Evolutionary conservation across 2,888 invertebrate species (phyloP).

Genomic region (Graphium colonna): DNA sequence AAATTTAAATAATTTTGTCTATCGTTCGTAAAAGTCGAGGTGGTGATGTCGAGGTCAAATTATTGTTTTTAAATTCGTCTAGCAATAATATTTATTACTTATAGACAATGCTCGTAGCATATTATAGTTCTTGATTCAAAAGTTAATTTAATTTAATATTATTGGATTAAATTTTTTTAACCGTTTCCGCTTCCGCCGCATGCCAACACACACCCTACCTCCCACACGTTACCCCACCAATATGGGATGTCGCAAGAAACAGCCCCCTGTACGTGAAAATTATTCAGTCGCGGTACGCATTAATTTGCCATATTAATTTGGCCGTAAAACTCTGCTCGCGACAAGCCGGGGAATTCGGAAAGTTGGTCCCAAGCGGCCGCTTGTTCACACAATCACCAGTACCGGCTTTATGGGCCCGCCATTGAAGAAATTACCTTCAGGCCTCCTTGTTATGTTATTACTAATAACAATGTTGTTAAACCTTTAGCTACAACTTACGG

Average conservation of each 20-base stretch:
- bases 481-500: conserved; percentile 34
- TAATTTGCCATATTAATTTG: conserved; percentile 82
- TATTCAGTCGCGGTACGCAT: conserved; percentile 76
- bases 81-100: no score
- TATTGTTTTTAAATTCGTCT: no score
- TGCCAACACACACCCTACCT: conserved; percentile 19
- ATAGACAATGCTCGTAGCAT: no score
- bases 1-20: no score
- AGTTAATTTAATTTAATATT: no score
- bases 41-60: no score
- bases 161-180: no score
- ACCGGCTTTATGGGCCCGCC: conserved; percentile 57
- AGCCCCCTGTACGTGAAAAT: conserved; percentile 68
- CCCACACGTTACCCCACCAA: conserved; percentile 26
- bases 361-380: conserved; percentile 75
- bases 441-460: conserved; percentile 56
- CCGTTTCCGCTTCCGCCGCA: conserved; percentile 7
- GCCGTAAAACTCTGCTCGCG: conserved; percentile 79
- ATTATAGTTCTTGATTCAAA: no score
- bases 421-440: conserved; percentile 59
- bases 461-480: conserved; percentile 58
- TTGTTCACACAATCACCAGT: conserved; percentile 71
- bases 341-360: conserved; percentile 72
- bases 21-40: no score
- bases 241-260: conserved; percentile 64